Base-by-base conservation (phyloP, 2,888 invertebrate species). In the Drosophila parthenogenetica region DNA sequence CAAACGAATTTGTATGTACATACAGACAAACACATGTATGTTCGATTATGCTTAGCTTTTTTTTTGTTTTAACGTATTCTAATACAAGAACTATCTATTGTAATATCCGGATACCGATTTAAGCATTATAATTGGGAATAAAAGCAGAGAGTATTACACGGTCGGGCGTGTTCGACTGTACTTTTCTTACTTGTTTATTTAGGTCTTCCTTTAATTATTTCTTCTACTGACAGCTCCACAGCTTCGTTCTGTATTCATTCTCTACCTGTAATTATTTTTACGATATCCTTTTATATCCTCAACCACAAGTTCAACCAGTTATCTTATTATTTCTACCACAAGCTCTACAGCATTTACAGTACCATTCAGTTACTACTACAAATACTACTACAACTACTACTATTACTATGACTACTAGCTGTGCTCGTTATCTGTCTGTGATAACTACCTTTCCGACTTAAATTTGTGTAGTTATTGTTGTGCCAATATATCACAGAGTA, bases 401-500 rank as follows among this genome's bases (percentile, higher is more conserved):
- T 43, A 32, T 35, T 35, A 35, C 35, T 35, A 35, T 35, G 35
- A 13, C 35, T 35, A 35, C 35, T 13, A 35, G 8, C 29, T 8
- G 29, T 29, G 29, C 42, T 17, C n/a, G 39, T 42, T 19, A 32
- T 50, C 10, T 16, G 19, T 13, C 19, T 11, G 37, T 17, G 13
- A n/a, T 37, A 11, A 16, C 22, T 46, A 57, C 42, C 39, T 40
- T 40, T 53, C 14, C 40, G 16, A 40, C 25, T 11, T 13, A 16
- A 22, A 22, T 16, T 22, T 45, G 2, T 22, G 22, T 22, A 45
- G 39, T 22, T 5, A 45, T 22, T 37, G 14, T 46, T 16, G 11
- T 37, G 13, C 8, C 22, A 37, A 35, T 45, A 37, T 51, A 16
- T 45, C 37, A 60, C 29, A 48, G 22, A 16, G 22, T 37, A 46